Evolutionary conservation across 2,888 invertebrate genomes (phyloP), one percentile per base, ranked within the genome.

Genomic region (Sussaba pulchella): DNA sequence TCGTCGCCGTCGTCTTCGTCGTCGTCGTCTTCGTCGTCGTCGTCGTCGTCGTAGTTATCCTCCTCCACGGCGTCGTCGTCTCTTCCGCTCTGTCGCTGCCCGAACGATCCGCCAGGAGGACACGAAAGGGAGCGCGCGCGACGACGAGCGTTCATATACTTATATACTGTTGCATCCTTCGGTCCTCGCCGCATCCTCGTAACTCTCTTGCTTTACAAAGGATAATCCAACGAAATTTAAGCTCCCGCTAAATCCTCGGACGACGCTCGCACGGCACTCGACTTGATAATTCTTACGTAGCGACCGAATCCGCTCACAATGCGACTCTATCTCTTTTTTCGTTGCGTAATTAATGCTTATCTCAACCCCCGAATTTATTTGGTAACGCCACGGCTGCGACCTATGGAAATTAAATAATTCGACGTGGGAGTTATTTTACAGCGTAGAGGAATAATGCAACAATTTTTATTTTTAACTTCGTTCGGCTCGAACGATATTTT

Each of bases 181-280:
- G n/a, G 41, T 39, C 8, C 70, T 45, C 54, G 43, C 31, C 54
- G 43, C 31, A 31, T 10, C 26, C 64, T 64, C 47, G 64, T 64
- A 70, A 57, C 43, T 70, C 45, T 41, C 70, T 57, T 41, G 31
- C 57, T 47, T 31, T 45, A 45, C 64, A 31, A 54, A 47, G 39
- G 71, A 78, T 78, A 71, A 78, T 78, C 71, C 66, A 78, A 39
- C 72, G 66, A 50, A 71, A 66, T 71, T 78, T 72, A 59, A 71
- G 77, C 64, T 39, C 50, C 47, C 45, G 57, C 71, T 66, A 50
- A 78, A 78, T 72, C 57, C 36, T 19, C 36, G 36, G 31, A 19
- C 19, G 19, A 19, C 26, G 3, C 26, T 24, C 17, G 45, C 43
- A 31, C 70, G 36, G 57, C 57, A 17, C 57, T 41, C 41, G 43